phyloP scores from a whole-genome alignment of 2,113 vertebrate genomes.

The Cynocephalus volans region DNA sequence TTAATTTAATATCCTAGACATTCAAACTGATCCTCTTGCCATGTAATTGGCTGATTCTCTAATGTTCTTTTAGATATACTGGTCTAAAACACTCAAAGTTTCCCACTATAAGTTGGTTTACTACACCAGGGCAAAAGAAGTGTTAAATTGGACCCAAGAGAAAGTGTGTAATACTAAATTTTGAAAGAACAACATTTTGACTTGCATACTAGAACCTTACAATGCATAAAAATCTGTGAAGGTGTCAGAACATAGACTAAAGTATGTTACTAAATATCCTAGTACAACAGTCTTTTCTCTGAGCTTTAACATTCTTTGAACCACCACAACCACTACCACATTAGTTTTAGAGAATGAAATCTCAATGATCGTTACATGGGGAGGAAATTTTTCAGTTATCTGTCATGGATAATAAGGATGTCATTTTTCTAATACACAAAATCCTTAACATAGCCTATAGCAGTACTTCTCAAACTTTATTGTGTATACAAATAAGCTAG shows the following conservation, averaged over 20 bases:
- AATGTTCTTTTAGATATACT: background rate
- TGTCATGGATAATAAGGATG: background rate
- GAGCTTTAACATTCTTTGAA: background rate
- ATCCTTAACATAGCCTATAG: background rate
- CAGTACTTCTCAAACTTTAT: background rate
- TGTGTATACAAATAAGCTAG: background rate
- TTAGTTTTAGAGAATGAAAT: background rate
- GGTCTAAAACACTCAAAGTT: background rate
- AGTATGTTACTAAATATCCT: background rate
- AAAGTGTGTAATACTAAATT: background rate
- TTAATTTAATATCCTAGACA: background rate
- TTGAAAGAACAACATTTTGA: background rate
- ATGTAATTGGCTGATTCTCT: background rate
- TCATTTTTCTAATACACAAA: background rate
- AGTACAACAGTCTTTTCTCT: background rate
- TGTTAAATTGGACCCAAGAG: background rate
- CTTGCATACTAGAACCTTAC: background rate
- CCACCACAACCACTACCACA: background rate
- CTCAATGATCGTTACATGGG: background rate
- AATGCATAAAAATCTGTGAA: background rate
- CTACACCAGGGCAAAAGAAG: background rate
- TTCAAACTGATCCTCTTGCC: background rate
- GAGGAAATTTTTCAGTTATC: background rate
- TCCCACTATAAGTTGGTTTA: background rate
- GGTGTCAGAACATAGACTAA: background rate